Evolutionary conservation across 2,113 vertebrate species (phyloP).

Genomic region (Nibea coibor): DNA sequence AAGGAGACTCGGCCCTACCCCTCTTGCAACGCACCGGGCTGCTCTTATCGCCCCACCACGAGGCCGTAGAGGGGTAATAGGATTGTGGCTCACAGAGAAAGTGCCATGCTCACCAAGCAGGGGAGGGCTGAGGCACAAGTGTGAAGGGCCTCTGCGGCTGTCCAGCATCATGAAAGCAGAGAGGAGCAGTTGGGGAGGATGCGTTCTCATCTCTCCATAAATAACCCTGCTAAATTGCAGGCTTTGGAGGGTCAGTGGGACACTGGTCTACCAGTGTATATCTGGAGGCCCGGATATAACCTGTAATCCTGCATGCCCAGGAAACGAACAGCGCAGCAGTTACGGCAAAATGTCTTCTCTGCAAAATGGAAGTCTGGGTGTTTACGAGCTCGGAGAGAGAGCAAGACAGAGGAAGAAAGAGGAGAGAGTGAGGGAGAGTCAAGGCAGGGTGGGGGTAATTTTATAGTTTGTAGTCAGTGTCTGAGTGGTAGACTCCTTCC

Average conservation of each 20-base stretch:
- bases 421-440: conserved; percentile 26
- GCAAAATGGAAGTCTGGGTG: conserved; percentile 65
- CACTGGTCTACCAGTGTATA: conserved; percentile 73
- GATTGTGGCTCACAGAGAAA: conserved; percentile 77
- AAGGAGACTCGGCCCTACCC: conserved; percentile 63
- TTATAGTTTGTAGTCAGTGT: conserved; percentile 65
- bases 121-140: conserved; percentile 60
- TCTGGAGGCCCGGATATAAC: conserved; percentile 73
- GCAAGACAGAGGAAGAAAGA: conserved; percentile 11
- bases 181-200: conserved; percentile 59
- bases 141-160: conserved; percentile 56
- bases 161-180: conserved; percentile 69
- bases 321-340: conserved; percentile 78
- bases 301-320: conserved; percentile 76
- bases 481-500: conserved; percentile 64
- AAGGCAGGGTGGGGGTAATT: conserved; percentile 47
- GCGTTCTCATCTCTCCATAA: conserved; percentile 73
- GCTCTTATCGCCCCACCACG: conserved; percentile 75
- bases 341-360: conserved; percentile 69
- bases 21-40: conserved; percentile 50
- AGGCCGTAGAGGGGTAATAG: conserved; percentile 75
- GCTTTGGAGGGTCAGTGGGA: conserved; percentile 80
- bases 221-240: conserved; percentile 79
- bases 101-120: conserved; percentile 70
- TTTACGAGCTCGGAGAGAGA: conserved; percentile 66